Base-by-base conservation (phyloP, 2,113 vertebrate species). In the Corythoichthys haematopterus region DNA sequence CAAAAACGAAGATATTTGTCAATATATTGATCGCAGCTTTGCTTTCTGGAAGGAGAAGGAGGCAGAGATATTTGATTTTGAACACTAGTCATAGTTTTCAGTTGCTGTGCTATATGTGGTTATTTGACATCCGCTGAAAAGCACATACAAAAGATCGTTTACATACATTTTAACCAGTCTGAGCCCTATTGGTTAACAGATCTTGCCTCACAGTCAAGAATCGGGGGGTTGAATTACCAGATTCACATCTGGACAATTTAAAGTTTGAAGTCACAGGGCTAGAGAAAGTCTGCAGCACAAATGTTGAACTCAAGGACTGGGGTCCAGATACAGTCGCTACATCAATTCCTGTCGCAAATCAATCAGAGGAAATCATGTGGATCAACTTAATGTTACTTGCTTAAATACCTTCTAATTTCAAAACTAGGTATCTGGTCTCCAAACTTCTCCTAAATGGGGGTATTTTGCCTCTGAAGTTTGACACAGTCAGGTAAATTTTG, bases 41-140 rank as follows among this genome's bases (percentile, higher is more conserved):
- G 90, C 94, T 64, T 99, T 98, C 85, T 99, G 97, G 96, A 99
- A 98, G 80, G 95, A 98, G 85, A 98, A 95, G 48, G 96, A 99
- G 69, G 94, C 95, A 0, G 97, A 98, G 85, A 88, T 99, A 73
- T 97, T 98, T 90, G 86, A 90, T 73, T 88, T 92, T 73, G 88
- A 92, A 53, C 91, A 85, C 13, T 81, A 66, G 45, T 13, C 40
- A 48, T 65, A 35, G 48, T 46, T 61, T 28, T 68, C 50, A 52
- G 20, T 63, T 52, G 28, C 15, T 74, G 66, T 66, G 64, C 43
- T 79, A 48, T 28, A 15, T 64, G 45, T 70, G 35, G 13, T 14
- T 45, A 37, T 58, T 6, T 35, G 51, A 64, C 2, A 6, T 37
- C 5, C 55, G 11, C 15, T 43, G 20, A 33, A 33, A 33, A 55